phyloP scores from a whole-genome alignment of 2,888 invertebrate species.

The Miltochrista miniata region DNA sequence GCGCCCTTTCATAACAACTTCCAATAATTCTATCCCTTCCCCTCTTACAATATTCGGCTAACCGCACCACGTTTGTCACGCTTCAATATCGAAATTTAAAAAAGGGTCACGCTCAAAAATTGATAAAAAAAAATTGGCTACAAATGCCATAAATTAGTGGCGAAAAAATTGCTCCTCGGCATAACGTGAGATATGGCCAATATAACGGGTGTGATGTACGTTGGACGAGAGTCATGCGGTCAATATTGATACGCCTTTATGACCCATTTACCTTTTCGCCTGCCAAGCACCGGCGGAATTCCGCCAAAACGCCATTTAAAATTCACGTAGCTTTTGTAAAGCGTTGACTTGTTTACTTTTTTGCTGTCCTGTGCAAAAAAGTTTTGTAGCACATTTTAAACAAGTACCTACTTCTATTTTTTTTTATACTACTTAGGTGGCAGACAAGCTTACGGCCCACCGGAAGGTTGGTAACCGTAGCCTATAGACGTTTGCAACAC shows the following conservation, averaged over 20 bases:
- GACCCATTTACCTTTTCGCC: constrained; percentile 75
- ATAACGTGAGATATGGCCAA: constrained; percentile 69
- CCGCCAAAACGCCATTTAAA: constrained; percentile 60
- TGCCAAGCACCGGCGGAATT: constrained; percentile 58
- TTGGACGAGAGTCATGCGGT: constrained; percentile 65
- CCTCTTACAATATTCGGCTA: constrained; percentile 22
- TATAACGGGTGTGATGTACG: constrained; percentile 68
- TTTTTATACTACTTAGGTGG: no score
- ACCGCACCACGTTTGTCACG: constrained; percentile 25
- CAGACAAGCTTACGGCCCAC: no score
- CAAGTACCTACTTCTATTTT: constrained; percentile 16
- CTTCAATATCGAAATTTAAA: constrained; percentile 37
- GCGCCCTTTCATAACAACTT: constrained; percentile 16
- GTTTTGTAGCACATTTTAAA: constrained; percentile 13
- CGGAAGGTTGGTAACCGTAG: no score
- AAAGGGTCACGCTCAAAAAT: constrained; percentile 42
- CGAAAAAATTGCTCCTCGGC: constrained; percentile 57
- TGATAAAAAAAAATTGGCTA: constrained; percentile 47
- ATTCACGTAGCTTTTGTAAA: constrained; percentile 58
- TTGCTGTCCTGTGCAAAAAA: constrained; percentile 12
- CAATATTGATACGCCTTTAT: constrained; percentile 80
- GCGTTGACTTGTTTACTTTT: constrained; percentile 55
- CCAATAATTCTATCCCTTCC: constrained; percentile 20
- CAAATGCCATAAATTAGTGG: constrained; percentile 58
- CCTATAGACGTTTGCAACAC: no score